Evolutionary conservation across 2,113 vertebrate species (phyloP), one percentile per base, ranked within the genome.

Genomic region (Neopipo cinnamomea): DNA sequence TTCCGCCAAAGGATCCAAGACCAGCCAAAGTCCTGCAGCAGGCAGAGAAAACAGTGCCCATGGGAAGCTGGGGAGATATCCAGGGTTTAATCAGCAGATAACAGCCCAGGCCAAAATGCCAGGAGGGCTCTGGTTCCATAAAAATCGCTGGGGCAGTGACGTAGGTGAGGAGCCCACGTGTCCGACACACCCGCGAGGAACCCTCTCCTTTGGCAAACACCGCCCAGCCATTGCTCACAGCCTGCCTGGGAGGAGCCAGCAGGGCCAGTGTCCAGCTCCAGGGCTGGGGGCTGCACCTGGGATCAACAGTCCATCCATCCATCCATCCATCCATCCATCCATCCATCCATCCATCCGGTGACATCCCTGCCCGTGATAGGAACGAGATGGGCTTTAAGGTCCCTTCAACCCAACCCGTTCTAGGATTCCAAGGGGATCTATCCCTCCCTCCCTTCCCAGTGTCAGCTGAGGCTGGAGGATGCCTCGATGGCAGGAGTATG

Each of bases 71-170:
- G 15, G 6, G 14, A 95, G 86, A 95, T 85, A 95, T 22, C 46
- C 73, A 5, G 61, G 8, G 35, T 66, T 89, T 94, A 95, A 96
- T 91, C 91, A 87, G 88, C 74, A 59, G 87, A 93, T 91, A 95
- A 75, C 14, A 4, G 61, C 33, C 58, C 6, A 30, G 46, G 18
- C 3, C 0, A 78, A 37, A 81, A 41, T 0, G 8, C 47, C 25
- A 16, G 67, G 71, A 83, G 66, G n/a, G 24, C 47, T 94, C 25
- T 7, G 5, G 10, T 2, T 37, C 20, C 35, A 50, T 23, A n/a
- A 23, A 7, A 18, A 63, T 47, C 37, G 55, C 62, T 4, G 2
- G 4, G 47, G 68, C 37, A 46, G 5, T 89, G 91, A 96, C 77
- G 83, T 47, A 12, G 5, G 53, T 30, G 47, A 87, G 79, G 44